A percentile compares a stretch with the other conserved stretches of the same genome.
phyloP scores from a whole-genome alignment of 2,888 invertebrate genomes.

The Cephus pygmeus region DNA sequence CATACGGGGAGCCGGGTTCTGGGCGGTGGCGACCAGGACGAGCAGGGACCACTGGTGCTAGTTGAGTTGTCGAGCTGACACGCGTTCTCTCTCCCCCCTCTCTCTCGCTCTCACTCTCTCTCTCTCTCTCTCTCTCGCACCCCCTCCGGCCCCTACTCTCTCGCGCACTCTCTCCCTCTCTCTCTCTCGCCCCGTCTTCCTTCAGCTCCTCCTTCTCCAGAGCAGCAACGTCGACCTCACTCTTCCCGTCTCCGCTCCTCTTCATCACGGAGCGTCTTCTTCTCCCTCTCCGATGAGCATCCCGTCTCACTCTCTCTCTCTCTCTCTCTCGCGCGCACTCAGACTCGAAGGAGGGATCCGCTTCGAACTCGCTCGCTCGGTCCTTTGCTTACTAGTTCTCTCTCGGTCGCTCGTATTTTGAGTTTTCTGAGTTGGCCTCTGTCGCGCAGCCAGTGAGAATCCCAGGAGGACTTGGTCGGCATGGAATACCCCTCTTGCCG shows the following conservation, averaged over 20 bases:
- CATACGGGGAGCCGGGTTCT: background rate
- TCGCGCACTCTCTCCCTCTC: background rate
- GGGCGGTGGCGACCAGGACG: slow-evolving; percentile 1
- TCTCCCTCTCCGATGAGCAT: slow-evolving; percentile 19
- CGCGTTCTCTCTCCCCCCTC: slow-evolving; percentile 48
- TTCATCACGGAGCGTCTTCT: slow-evolving; percentile 13
- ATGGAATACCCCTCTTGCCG: slow-evolving; percentile 15
- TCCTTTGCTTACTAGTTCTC: slow-evolving; percentile 8
- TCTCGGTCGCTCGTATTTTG: slow-evolving; percentile 37
- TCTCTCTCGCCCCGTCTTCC: background rate
- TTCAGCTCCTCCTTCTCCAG: slow-evolving; percentile 2
- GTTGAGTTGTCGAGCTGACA: slow-evolving; percentile 67
- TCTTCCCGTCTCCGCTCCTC: slow-evolving; percentile 18
- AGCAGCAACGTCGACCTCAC: background rate
- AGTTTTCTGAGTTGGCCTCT: slow-evolving; percentile 40
- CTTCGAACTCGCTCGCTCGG: background rate
- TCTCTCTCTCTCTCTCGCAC: slow-evolving; percentile 31
- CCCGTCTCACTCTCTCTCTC: slow-evolving; percentile 22
- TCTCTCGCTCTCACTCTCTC: slow-evolving; percentile 20
- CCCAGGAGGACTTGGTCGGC: slow-evolving; percentile 7
- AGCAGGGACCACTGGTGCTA: slow-evolving; percentile 59
- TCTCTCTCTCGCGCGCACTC: slow-evolving; percentile 21
- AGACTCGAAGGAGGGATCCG: background rate
- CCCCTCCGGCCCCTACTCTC: slow-evolving; percentile 21
- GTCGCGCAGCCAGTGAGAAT: slow-evolving; percentile 52